Evolutionary conservation across 2,888 invertebrate genomes (phyloP).

Genomic region (Athalia rosae): DNA sequence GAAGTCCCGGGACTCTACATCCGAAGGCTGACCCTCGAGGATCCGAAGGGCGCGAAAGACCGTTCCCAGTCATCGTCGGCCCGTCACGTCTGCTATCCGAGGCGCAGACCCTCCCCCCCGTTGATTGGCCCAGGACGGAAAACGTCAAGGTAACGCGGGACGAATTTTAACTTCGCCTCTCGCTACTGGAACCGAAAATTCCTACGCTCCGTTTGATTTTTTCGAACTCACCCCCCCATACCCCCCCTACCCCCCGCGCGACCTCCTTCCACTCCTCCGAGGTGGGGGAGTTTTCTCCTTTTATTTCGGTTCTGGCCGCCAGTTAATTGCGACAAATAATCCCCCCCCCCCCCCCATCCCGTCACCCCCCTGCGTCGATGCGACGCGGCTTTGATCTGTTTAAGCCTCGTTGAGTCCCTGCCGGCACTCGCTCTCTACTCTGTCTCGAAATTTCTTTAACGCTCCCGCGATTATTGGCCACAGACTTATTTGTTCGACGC

Average conservation of each 20-base stretch:
- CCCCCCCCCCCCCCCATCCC: neutral
- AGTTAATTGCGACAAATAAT: slow-evolving; percentile 6
- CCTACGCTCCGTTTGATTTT: neutral
- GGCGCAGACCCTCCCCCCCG: slow-evolving; percentile 60
- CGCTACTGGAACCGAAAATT: neutral
- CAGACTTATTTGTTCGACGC: neutral
- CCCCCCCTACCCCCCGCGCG: too few relatives aligned
- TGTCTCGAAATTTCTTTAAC: neutral
- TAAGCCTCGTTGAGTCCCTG: slow-evolving; percentile 10
- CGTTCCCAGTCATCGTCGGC: slow-evolving; percentile 64
- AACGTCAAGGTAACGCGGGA: slow-evolving; percentile 58
- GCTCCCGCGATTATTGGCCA: neutral
- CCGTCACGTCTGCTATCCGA: slow-evolving; percentile 69
- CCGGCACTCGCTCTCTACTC: neutral
- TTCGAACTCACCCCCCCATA: too few relatives aligned
- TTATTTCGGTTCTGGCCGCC: neutral
- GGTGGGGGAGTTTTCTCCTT: neutral
- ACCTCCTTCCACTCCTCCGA: neutral
- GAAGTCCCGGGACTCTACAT: slow-evolving; percentile 71
- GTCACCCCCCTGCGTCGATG: too few relatives aligned
- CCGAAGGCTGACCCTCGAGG: slow-evolving; percentile 70
- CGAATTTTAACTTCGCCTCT: slow-evolving; percentile 12
- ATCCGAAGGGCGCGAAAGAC: slow-evolving; percentile 66
- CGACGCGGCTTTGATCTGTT: neutral
- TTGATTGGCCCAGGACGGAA: slow-evolving; percentile 57